Evolutionary conservation across 2,797 vertebrate species (phyloP).

Genomic region (Gastrophryne carolinensis): DNA sequence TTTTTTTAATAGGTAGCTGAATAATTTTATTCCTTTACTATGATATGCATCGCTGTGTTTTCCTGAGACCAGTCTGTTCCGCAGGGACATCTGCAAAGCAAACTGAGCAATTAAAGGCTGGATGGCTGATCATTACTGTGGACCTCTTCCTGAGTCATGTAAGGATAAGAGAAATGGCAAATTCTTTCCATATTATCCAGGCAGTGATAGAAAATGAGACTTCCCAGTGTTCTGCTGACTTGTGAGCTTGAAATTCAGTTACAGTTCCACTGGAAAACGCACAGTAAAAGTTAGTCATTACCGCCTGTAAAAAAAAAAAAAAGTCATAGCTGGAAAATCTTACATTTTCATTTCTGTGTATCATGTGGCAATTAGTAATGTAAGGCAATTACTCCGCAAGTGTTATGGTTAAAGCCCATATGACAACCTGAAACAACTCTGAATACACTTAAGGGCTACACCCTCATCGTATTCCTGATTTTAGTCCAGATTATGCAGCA

Average conservation of each 20-base stretch:
- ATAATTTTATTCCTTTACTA: no score
- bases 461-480: neutral
- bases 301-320: neutral
- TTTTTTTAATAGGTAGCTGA: no score
- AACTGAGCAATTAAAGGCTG: neutral
- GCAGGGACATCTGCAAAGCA: neutral
- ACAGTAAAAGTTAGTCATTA: neutral
- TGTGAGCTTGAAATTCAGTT: neutral
- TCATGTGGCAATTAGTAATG: conserved; percentile 5
- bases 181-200: conserved; percentile 2
- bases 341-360: neutral
- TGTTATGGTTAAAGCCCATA: neutral
- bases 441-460: neutral
- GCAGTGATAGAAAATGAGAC: conserved; percentile 3
- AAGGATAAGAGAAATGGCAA: neutral
- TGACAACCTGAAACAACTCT: neutral
- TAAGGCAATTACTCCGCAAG: neutral
- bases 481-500: neutral
- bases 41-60: no score
- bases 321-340: conserved; percentile 10
- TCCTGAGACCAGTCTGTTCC: neutral
- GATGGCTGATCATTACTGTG: neutral
- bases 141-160: neutral
- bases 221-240: neutral
- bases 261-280: neutral